Percentiles rank a stretch among this genome's conserved stretches.
Evolutionary conservation across 2,113 vertebrate genomes (phyloP).

Genomic region (Orcinus orca): DNA sequence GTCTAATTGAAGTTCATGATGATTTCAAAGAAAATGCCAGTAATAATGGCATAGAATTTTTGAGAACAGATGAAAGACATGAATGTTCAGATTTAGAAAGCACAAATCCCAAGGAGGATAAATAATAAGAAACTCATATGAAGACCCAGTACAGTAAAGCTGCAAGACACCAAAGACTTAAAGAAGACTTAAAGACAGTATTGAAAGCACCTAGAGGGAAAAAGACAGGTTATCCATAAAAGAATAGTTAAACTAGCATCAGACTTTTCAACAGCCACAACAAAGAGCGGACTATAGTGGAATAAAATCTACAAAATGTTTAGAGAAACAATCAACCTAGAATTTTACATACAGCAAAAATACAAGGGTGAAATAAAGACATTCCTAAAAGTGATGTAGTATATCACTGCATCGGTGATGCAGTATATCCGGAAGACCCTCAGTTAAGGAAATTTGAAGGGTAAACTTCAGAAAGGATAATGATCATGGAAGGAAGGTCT

Average conservation of each 20-base stretch:
- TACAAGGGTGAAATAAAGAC: background rate
- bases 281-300: background rate
- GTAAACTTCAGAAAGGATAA: background rate
- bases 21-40: background rate
- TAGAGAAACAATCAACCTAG: background rate
- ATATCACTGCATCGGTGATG: background rate
- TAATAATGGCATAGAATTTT: background rate
- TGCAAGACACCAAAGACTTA: background rate
- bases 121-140: background rate
- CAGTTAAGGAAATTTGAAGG: background rate
- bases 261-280: background rate
- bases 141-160: background rate
- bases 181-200: background rate
- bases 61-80: background rate
- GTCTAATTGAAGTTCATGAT: background rate
- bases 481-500: background rate
- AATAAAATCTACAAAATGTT: background rate
- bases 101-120: background rate
- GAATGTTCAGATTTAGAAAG: constrained; percentile 17
- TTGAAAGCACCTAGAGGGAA: background rate
- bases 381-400: background rate
- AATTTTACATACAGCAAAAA: background rate
- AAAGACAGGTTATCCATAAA: background rate
- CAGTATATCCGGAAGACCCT: background rate
- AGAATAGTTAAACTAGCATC: background rate